Conservation (phyloP, 2,888 invertebrate genomes). For the Capitulum mitella region DNA sequence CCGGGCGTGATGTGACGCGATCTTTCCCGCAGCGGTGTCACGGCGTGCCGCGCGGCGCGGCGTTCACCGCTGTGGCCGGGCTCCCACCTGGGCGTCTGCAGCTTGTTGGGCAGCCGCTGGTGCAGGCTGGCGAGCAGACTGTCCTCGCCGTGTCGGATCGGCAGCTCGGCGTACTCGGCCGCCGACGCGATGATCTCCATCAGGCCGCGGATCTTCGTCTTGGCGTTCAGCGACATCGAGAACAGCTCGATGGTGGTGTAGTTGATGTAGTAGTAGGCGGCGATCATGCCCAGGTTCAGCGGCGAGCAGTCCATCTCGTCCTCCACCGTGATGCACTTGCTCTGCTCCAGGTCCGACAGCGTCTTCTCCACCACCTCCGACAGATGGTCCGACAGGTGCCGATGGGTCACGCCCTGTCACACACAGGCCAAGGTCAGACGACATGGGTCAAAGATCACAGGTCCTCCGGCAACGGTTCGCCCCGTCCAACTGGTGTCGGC, state of each 20-base stretch:
- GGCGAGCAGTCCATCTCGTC: slow-evolving; percentile 97
- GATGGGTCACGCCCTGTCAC: slow-evolving; percentile 72
- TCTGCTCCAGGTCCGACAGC: slow-evolving; percentile 84
- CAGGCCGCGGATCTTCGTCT: slow-evolving; percentile 94
- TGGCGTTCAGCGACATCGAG: slow-evolving; percentile 89
- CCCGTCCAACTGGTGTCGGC: too few relatives aligned
- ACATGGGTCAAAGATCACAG: too few relatives aligned
- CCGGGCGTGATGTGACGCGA: too few relatives aligned
- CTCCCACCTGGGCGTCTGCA: slow-evolving; percentile 59
- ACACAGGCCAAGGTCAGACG: too few relatives aligned
- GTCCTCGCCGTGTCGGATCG: slow-evolving; percentile 92
- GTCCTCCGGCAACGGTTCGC: too few relatives aligned
- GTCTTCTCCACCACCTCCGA: slow-evolving; percentile 97
- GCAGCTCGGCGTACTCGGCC: slow-evolving; percentile 89
- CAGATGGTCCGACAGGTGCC: slow-evolving; percentile 95
- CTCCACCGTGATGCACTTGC: slow-evolving; percentile 94
- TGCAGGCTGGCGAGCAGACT: slow-evolving; percentile 63
- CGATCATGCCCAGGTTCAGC: slow-evolving; percentile 98
- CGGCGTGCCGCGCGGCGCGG: too few relatives aligned
- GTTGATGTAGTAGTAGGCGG: slow-evolving; percentile 99
- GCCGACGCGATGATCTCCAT: slow-evolving; percentile 97
- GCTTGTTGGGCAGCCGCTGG: slow-evolving; percentile 57
- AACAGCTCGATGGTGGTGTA: slow-evolving; percentile 99
- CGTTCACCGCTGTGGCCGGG: neutral
- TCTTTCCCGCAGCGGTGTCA: too few relatives aligned